Evolutionary conservation across 2,888 invertebrate species (phyloP).

Genomic region (Tipula lateralis): DNA sequence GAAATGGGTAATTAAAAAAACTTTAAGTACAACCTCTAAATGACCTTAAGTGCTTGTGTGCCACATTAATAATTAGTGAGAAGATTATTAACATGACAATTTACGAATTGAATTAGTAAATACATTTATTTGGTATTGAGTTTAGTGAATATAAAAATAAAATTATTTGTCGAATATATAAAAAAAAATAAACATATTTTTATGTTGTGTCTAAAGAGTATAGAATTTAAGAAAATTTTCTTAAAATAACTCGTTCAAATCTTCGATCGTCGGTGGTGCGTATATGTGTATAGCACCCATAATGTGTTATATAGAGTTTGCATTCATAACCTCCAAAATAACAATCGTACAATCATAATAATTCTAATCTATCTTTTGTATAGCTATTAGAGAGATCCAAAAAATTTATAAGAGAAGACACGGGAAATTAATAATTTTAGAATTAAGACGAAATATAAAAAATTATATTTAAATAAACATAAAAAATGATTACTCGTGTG

Average conservation of each 20-base stretch:
- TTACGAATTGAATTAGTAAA: neutral
- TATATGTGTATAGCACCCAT: neutral
- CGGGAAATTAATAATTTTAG: slow-evolving; percentile 9
- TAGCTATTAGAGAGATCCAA: neutral
- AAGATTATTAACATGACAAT: neutral
- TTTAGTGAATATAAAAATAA: neutral
- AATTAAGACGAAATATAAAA: neutral
- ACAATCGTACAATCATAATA: neutral
- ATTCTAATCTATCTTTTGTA: neutral
- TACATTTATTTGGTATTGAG: neutral
- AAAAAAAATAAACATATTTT: neutral
- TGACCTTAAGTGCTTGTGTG: neutral
- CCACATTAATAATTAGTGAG: neutral
- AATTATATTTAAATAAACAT: neutral
- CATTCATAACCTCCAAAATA: neutral
- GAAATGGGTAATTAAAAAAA: neutral
- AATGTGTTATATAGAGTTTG: neutral
- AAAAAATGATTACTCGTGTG: neutral
- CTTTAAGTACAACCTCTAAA: neutral
- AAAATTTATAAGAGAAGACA: neutral
- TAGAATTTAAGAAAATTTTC: neutral
- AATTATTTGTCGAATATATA: neutral
- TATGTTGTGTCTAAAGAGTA: neutral
- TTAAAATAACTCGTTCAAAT: neutral
- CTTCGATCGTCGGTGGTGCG: neutral